phyloP scores from a whole-genome alignment of 2,797 vertebrate species.

The Steatocranus sp. region DNA sequence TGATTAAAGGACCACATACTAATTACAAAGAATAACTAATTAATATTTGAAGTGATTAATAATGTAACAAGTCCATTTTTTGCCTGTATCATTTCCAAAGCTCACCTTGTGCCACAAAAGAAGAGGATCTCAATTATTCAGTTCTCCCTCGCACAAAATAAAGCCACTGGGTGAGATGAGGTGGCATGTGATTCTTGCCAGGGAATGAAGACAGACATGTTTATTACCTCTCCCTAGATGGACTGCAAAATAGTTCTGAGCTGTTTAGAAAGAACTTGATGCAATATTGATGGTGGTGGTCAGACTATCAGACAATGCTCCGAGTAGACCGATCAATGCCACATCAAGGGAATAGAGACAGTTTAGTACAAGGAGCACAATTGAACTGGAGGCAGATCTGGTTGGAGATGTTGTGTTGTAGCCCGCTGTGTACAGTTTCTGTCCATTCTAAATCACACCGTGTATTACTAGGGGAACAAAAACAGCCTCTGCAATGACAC shows the following conservation, averaged over 20 bases:
- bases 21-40: slow-evolving; percentile 39
- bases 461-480: neutral
- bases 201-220: slow-evolving; percentile 45
- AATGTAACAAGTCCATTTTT: slow-evolving; percentile 40
- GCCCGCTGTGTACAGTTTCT: neutral
- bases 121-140: neutral
- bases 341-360: slow-evolving; percentile 46
- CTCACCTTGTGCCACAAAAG: neutral
- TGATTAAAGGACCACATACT: slow-evolving; percentile 40
- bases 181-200: neutral
- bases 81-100: neutral
- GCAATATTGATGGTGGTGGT: slow-evolving; percentile 65
- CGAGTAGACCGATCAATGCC: slow-evolving; percentile 66
- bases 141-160: neutral
- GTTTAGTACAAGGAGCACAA: slow-evolving; percentile 36
- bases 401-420: neutral
- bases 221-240: slow-evolving; percentile 26
- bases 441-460: neutral
- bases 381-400: slow-evolving; percentile 14
- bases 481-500: neutral
- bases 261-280: slow-evolving; percentile 65
- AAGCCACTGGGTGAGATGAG: neutral
- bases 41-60: slow-evolving; percentile 44
- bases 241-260: slow-evolving; percentile 43
- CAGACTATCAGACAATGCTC: slow-evolving; percentile 46